These are phyloP conservation scores for Eucriotettix oculatus DNA, from an alignment of 2,888 invertebrate genomes.

Conservation along the genomic window DNA sequence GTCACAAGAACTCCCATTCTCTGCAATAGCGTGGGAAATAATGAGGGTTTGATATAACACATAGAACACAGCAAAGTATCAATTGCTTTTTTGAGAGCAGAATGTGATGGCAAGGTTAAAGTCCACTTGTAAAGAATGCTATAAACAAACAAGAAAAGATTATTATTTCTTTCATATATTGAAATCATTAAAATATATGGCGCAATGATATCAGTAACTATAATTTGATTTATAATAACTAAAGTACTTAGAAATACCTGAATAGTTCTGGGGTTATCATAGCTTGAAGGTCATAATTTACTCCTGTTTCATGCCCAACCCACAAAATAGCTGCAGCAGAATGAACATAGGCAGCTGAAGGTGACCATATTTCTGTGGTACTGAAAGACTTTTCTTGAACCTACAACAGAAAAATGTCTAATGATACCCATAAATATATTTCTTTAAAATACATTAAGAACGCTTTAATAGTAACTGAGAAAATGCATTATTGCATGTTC, in stretches of 20 bases:
- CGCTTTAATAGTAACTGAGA: too few species aligned
- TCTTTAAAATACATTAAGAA: too few species aligned
- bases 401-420: background rate
- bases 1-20: conserved; percentile 48
- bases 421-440: background rate
- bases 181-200: too few species aligned
- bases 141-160: conserved; percentile 10
- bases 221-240: background rate
- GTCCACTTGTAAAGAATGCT: conserved; percentile 62
- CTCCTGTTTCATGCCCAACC: conserved; percentile 43
- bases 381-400: background rate
- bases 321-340: conserved; percentile 69
- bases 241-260: conserved; percentile 28
- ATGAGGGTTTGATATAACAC: conserved; percentile 64
- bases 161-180: too few species aligned
- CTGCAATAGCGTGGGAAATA: conserved; percentile 56
- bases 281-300: conserved; percentile 44
- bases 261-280: conserved; percentile 60
- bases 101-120: conserved; percentile 45
- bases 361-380: conserved; percentile 13
- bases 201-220: background rate
- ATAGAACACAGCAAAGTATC: conserved; percentile 74
- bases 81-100: conserved; percentile 65
- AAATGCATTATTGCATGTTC: too few species aligned
- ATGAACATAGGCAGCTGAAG: conserved; percentile 45